Conservation (phyloP, 2,888 invertebrate genomes). For the Drosophila pseudotalamancana region DNA sequence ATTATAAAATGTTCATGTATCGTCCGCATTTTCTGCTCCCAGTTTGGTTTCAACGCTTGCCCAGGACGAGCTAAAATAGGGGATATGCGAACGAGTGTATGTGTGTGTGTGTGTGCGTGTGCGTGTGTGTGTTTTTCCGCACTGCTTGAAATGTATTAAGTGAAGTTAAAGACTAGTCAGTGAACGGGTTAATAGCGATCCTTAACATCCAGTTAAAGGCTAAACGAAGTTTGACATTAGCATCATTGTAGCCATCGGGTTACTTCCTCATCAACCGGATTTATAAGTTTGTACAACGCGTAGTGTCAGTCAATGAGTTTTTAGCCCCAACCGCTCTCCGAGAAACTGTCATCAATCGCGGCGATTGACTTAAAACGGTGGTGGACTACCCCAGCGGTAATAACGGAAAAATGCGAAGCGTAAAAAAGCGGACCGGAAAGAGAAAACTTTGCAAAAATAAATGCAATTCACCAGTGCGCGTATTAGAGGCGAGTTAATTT, state of each 20-base stretch:
- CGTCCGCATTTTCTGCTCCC: constrained; percentile 45
- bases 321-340: constrained; percentile 15
- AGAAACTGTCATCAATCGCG: constrained; percentile 55
- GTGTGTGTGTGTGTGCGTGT: too few relatives aligned
- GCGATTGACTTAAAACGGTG: constrained; percentile 37
- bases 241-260: constrained; percentile 36
- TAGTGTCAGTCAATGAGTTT: constrained; percentile 20
- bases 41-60: constrained; percentile 59
- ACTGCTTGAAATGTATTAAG: constrained; percentile 7
- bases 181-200: background rate
- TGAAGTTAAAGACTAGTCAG: background rate
- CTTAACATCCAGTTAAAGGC: background rate
- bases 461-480: constrained; percentile 12
- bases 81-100: constrained; percentile 49
- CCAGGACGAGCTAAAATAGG: constrained; percentile 60
- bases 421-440: constrained; percentile 12
- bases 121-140: background rate
- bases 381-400: constrained; percentile 4
- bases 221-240: constrained; percentile 22
- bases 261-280: constrained; percentile 51
- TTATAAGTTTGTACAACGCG: constrained; percentile 24
- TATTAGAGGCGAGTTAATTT: constrained; percentile 5
- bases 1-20: constrained; percentile 52
- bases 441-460: background rate
- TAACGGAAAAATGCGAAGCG: constrained; percentile 6